These are phyloP conservation scores for Anadara kagoshimensis DNA, from an alignment of 1,140 invertebrate genomes.

Conservation along the genomic window DNA sequence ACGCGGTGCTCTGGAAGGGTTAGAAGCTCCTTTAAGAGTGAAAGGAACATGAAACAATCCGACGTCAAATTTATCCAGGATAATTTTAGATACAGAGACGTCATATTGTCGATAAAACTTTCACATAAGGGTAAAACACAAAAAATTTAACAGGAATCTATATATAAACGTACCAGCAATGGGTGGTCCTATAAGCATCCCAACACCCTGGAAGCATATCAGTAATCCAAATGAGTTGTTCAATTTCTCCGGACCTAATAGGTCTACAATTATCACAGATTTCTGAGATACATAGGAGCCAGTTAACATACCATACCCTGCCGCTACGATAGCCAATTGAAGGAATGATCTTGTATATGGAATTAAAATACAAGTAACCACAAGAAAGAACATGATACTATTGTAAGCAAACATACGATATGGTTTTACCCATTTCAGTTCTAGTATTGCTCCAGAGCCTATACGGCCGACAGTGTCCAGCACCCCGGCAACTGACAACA, in stretches of 20 bases:
- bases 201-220: constrained; percentile 93
- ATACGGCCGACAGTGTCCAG: constrained; percentile 56
- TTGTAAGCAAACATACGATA: constrained; percentile 56
- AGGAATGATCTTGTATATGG: constrained; percentile 43
- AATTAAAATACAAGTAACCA: constrained; percentile 44
- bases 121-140: too few relatives aligned
- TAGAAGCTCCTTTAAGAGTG: too few relatives aligned
- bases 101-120: too few relatives aligned
- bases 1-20: too few relatives aligned
- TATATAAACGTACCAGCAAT: constrained; percentile 81
- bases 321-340: constrained; percentile 44
- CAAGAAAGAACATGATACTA: constrained; percentile 51
- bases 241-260: constrained; percentile 92
- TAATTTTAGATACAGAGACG: too few relatives aligned
- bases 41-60: too few relatives aligned
- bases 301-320: constrained; percentile 55
- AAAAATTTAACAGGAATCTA: too few relatives aligned
- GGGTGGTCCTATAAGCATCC: constrained; percentile 88
- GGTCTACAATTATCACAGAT: constrained; percentile 92
- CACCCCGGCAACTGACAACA: constrained; percentile 55
- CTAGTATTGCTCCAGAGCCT: constrained; percentile 52
- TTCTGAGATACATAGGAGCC: constrained; percentile 85
- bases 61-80: too few relatives aligned
- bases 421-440: constrained; percentile 49
- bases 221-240: constrained; percentile 95